Evolutionary conservation across 2,888 invertebrate genomes (phyloP).

Genomic region (Dasypogon diadema): DNA sequence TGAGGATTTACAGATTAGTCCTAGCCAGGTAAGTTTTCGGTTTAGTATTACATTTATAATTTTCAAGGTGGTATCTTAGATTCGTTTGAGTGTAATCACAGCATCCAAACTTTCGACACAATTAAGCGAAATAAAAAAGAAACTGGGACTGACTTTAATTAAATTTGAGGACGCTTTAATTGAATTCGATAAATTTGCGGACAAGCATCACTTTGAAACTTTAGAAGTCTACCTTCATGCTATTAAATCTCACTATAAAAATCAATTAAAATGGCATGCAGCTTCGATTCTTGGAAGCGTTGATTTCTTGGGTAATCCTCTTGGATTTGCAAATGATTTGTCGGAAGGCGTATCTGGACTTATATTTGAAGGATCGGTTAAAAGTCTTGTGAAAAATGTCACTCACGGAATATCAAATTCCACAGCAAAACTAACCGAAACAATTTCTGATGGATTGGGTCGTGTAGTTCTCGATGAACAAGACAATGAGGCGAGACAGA

Average conservation of each 20-base stretch:
- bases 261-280: conserved; percentile 95
- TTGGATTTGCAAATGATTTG: conserved; percentile 95
- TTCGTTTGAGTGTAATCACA: conserved; percentile 91
- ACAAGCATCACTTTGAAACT: conserved; percentile 93
- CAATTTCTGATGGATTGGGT: conserved; percentile 91
- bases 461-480: conserved; percentile 90
- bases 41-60: conserved; percentile 24
- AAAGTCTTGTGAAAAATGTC: conserved; percentile 92
- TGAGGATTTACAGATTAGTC: conserved; percentile 81
- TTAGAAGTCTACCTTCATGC: conserved; percentile 84
- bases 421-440: conserved; percentile 94
- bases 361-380: conserved; percentile 92
- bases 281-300: conserved; percentile 95
- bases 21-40: conserved; percentile 75
- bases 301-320: conserved; percentile 97
- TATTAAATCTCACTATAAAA: conserved; percentile 86
- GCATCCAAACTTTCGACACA: conserved; percentile 83
- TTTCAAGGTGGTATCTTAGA: conserved; percentile 69
- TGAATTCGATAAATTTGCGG: conserved; percentile 88
- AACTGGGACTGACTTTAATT: conserved; percentile 88
- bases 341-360: conserved; percentile 94
- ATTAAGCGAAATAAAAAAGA: conserved; percentile 84
- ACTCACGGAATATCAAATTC: conserved; percentile 98
- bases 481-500: conserved; percentile 89
- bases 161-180: conserved; percentile 97